These are phyloP conservation scores for Argyresthia goedartella DNA, from an alignment of 2,888 invertebrate genomes.

Conservation along the genomic window DNA sequence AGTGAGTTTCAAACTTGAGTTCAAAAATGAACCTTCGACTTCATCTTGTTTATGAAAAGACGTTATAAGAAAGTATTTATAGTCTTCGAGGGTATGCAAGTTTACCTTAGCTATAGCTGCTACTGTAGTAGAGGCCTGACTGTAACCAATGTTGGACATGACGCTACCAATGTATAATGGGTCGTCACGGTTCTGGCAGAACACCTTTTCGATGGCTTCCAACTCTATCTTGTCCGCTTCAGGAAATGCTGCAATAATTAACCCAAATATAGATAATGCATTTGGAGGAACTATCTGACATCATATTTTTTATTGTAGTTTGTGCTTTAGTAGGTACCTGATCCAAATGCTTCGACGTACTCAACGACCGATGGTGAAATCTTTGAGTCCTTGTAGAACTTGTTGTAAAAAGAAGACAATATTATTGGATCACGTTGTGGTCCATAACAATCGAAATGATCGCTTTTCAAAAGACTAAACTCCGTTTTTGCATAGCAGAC, in stretches of 20 bases:
- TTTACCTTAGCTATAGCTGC: slow-evolving; percentile 53
- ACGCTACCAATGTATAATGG: slow-evolving; percentile 67
- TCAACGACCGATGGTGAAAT: slow-evolving; percentile 67
- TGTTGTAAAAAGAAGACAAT: slow-evolving; percentile 41
- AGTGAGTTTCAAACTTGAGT: too few relatives aligned
- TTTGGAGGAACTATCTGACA: too few relatives aligned
- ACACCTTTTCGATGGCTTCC: slow-evolving; percentile 68
- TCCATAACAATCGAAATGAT: background rate
- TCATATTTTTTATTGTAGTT: too few relatives aligned
- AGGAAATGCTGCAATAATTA: slow-evolving; percentile 36
- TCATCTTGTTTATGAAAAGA: too few relatives aligned
- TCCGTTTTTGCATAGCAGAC: slow-evolving; percentile 71
- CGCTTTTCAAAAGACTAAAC: slow-evolving; percentile 64
- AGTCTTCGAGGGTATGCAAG: background rate
- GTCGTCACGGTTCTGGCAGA: slow-evolving; percentile 61
- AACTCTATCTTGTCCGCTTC: slow-evolving; percentile 73
- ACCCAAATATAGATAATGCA: background rate
- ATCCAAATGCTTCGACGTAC: slow-evolving; percentile 79
- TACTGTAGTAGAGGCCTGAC: slow-evolving; percentile 18
- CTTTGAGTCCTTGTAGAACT: slow-evolving; percentile 71
- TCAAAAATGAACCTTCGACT: too few relatives aligned
- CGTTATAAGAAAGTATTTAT: too few relatives aligned
- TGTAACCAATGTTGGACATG: slow-evolving; percentile 42
- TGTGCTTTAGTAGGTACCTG: slow-evolving; percentile 59
- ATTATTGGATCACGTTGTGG: background rate